phyloP scores from a whole-genome alignment of 2,888 invertebrate genomes.

The Cinara cedri region DNA sequence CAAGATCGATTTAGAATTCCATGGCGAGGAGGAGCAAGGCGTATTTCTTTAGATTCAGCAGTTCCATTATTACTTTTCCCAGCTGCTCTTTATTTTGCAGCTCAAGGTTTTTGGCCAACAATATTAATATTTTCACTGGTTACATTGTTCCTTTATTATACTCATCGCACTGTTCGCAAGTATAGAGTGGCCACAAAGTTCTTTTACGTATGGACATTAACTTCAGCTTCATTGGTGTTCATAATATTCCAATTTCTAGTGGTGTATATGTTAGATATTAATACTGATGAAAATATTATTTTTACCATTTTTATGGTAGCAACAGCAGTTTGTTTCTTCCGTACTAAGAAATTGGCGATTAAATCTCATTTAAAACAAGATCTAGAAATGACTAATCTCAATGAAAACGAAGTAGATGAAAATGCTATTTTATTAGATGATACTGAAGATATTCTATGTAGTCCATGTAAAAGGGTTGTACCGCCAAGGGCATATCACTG shows the following conservation, averaged over 20 bases:
- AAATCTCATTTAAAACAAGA: conserved; percentile 48
- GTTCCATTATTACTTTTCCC: conserved; percentile 65
- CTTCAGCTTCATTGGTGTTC: conserved; percentile 72
- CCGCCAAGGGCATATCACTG: conserved; percentile 81
- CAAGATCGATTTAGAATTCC: conserved; percentile 67
- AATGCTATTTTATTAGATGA: conserved; percentile 31
- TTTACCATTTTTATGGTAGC: conserved; percentile 66
- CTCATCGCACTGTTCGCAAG: conserved; percentile 59
- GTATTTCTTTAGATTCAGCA: conserved; percentile 66
- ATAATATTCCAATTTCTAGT: conserved; percentile 74
- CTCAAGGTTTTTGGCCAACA: conserved; percentile 59
- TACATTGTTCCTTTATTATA: conserved; percentile 59
- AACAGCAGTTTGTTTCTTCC: conserved; percentile 38
- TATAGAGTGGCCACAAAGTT: conserved; percentile 70
- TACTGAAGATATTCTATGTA: conserved; percentile 66
- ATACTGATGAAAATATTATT: conserved; percentile 70
- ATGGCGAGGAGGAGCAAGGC: conserved; percentile 69
- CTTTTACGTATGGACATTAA: conserved; percentile 76
- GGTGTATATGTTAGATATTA: conserved; percentile 75
- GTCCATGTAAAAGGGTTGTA: conserved; percentile 67
- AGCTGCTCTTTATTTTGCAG: conserved; percentile 58
- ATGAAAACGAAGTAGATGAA: conserved; percentile 14
- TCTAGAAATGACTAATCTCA: conserved; percentile 32
- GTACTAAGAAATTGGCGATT: conserved; percentile 24
- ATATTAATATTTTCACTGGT: conserved; percentile 59